Conservation (phyloP, 2,888 invertebrate genomes). For the Hoplodrina ambigua region DNA sequence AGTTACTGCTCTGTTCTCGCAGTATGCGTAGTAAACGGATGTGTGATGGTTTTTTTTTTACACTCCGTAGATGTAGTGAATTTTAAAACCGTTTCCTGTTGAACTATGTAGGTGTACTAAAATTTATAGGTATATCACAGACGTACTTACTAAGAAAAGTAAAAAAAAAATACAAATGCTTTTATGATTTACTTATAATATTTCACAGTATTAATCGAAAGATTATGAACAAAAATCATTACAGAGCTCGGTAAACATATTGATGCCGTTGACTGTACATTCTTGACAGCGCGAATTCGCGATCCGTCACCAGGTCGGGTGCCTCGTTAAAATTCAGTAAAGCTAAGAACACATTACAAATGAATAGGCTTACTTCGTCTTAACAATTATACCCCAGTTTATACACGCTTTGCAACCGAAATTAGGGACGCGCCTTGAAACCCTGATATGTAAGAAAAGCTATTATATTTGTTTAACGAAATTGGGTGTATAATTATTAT, state of each 20-base stretch:
- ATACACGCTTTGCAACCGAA: conserved; percentile 74
- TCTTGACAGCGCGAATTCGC: conserved; percentile 58
- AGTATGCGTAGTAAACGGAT: too few species aligned
- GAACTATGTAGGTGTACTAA: too few species aligned
- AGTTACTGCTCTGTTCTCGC: too few species aligned
- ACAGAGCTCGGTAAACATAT: neutral
- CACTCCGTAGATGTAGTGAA: neutral
- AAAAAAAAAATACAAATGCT: too few species aligned
- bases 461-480: conserved; percentile 70
- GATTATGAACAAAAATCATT: too few species aligned
- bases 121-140: neutral
- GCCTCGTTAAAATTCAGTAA: conserved; percentile 77
- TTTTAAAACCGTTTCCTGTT: too few species aligned
- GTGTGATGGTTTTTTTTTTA: too few species aligned
- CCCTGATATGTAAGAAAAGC: conserved; percentile 43
- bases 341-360: conserved; percentile 76
- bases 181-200: too few species aligned
- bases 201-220: too few species aligned
- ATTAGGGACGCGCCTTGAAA: conserved; percentile 63
- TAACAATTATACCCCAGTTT: conserved; percentile 75
- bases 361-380: conserved; percentile 72
- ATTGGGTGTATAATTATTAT: conserved; percentile 75
- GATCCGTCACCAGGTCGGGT: conserved; percentile 45
- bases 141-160: neutral
- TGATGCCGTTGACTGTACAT: conserved; percentile 24